phyloP scores from a whole-genome alignment of 2,888 invertebrate genomes.

The Parelbella ahira region DNA sequence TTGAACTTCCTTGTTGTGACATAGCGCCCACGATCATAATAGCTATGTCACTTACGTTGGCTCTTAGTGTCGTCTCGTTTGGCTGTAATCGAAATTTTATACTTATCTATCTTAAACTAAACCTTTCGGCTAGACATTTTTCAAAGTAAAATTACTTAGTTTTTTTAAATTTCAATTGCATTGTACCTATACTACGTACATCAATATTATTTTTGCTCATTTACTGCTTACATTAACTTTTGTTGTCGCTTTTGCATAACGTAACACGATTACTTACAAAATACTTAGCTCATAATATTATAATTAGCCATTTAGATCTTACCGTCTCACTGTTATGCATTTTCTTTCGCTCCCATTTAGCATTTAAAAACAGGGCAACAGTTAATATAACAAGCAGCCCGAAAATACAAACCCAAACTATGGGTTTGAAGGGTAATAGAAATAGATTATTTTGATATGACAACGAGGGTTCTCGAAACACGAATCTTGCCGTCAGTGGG shows the following conservation, averaged over 20 bases:
- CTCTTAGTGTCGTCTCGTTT: conserved; percentile 41
- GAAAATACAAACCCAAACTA: conserved; percentile 81
- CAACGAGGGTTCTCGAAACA: conserved; percentile 83
- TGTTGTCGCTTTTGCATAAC: no score
- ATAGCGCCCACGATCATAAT: conserved; percentile 79
- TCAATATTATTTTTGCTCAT: no score
- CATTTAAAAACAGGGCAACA: conserved; percentile 45
- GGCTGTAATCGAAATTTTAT: conserved; percentile 19
- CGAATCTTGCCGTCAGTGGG: conserved; percentile 63
- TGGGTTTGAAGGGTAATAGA: conserved; percentile 79
- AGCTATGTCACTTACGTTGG: conserved; percentile 68
- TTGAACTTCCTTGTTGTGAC: conserved; percentile 79
- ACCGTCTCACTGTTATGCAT: conserved; percentile 21
- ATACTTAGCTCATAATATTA: no score
- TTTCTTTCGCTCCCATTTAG: conserved; percentile 53
- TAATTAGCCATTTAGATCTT: conserved; percentile 37
- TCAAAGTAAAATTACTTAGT: no score
- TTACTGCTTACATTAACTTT: no score
- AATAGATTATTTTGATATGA: conserved; percentile 84
- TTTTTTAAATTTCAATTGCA: no score
- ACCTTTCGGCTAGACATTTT: no score
- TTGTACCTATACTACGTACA: no score
- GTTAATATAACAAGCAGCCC: conserved; percentile 55
- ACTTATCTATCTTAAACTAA: no score
- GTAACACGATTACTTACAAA: no score